Evolutionary conservation across 2,888 invertebrate species (phyloP), one percentile per base, ranked within the genome.

Genomic region (Acanthosepion esculentum): DNA sequence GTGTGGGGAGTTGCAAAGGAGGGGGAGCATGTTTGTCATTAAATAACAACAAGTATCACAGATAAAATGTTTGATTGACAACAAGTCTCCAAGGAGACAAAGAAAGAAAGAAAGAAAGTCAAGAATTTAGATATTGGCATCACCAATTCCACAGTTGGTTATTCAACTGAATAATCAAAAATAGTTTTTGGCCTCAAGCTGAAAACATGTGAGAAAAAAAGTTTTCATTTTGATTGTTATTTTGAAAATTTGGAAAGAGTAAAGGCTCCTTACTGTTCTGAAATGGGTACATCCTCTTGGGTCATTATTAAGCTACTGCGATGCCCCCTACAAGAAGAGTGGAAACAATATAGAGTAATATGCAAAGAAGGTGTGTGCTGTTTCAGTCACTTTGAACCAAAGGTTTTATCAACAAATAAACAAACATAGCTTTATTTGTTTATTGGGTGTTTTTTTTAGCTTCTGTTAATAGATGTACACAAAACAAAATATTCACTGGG

Each of bases 231-330:
- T 78, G 78, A n/a, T 78, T 33, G n/a, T 78, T 78, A n/a, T 78
- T 78, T 78, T 33, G n/a, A 78, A 78, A 78, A 33, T 29, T 94
- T 55, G 48, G 93, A 59, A 55, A 92, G 41, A 95, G 94, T 59
- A 48, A 91, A 92, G 78, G 91, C 48, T 53, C 94, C 96, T 96
- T 96, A 96, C 96, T 95, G 95, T 95, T 96, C 95, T 91, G 95
- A 95, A 59, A 95, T 95, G 59, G 92, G 92, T 23, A 92, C 92
- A 94, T 94, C 95, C 94, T 95, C 95, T 94, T 96, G 96, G 78
- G 96, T 96, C 95, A 96, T 96, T 94, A 96, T 96, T 96, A 97
- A 96, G 96, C 97, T 97, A 96, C 96, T 96, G 95, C 96, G 96
- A 96, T 97, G 97, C 95, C 97, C 97, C 96, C 97, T 97, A 97